Evolutionary conservation across 2,113 vertebrate species (phyloP), one percentile per base, ranked within the genome.

Genomic region (Tetraodon nigroviridis): DNA sequence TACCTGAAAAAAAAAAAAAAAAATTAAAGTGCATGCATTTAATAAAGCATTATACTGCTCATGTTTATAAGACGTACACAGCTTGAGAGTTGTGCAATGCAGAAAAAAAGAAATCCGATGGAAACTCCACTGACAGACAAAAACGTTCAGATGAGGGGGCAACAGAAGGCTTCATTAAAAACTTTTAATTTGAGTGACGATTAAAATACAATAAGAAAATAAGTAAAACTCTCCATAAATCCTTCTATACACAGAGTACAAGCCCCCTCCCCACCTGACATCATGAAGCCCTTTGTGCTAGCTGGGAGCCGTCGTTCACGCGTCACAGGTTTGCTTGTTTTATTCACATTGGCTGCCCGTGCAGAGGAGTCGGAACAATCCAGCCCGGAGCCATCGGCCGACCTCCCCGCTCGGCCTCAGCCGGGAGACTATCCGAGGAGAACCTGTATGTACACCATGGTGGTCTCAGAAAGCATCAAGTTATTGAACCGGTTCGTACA

Each of bases 131-230:
- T 79, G 85, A 91, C 64, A 85, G 84, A 46, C 55, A 73, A 89
- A 91, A 89, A 91, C 85, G 78, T 89, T 91, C 73, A 82, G 81
- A 73, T 75, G 53, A 61, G 60, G 61, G 62, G 68, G 66, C 14
- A 88, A 87, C 74, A 92, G 89, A 92, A 90, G 92, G 77, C 79
- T 19, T 68, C 50, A 80, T 81, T 69, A 78, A 87, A 86, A 89
- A 89, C 44, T 86, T 8, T 69, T 69, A n/a, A 93, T 93, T 93
- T 90, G 89, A 92, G 92, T 92, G 92, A 94, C 92, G 92, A 88
- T 95, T 95, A 94, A 97, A 95, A 96, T 95, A 94, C 92, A 92
- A 94, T 96, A 98, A 89, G 94, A 97, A 97, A 97, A 98, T 97
- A 98, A 95, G 93, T 95, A 93, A 94, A 97, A 93, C 93, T 96